Evolutionary conservation across 2,113 vertebrate species (phyloP).

Genomic region (Leptosomus discolor): DNA sequence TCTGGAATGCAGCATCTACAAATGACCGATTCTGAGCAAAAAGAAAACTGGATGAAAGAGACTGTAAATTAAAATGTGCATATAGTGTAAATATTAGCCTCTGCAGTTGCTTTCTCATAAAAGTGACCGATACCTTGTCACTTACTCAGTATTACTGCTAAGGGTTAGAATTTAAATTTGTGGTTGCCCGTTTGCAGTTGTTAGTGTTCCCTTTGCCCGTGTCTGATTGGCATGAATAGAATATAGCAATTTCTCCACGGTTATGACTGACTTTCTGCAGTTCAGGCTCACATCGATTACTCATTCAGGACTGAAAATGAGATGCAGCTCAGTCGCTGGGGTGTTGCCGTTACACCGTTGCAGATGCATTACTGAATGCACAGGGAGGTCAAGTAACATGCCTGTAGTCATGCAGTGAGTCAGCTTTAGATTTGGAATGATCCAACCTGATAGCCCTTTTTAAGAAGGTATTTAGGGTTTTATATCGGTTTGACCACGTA

Average conservation of each 20-base stretch:
- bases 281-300: not conserved
- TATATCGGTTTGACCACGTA: rapidly evolving
- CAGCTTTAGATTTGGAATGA: not conserved
- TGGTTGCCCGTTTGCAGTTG: rapidly evolving
- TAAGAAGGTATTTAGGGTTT: not conserved
- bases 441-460: not conserved
- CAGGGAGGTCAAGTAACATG: not conserved
- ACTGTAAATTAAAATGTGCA: not conserved
- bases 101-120: not conserved
- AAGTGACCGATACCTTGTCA: not conserved
- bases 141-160: rapidly evolving
- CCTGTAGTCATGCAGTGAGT: rapidly evolving
- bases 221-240: not conserved
- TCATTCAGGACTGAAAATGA: not conserved
- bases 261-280: not conserved
- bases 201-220: rapidly evolving
- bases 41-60: not conserved
- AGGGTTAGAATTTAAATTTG: not conserved
- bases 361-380: not conserved
- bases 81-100: not conserved
- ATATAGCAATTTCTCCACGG: not conserved
- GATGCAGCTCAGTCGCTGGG: rapidly evolving
- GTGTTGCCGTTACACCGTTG: not conserved
- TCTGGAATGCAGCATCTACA: rapidly evolving
- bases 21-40: not conserved